Conservation (phyloP, 1,140 invertebrate species). For the Drosophila pseudoananassae region DNA sequence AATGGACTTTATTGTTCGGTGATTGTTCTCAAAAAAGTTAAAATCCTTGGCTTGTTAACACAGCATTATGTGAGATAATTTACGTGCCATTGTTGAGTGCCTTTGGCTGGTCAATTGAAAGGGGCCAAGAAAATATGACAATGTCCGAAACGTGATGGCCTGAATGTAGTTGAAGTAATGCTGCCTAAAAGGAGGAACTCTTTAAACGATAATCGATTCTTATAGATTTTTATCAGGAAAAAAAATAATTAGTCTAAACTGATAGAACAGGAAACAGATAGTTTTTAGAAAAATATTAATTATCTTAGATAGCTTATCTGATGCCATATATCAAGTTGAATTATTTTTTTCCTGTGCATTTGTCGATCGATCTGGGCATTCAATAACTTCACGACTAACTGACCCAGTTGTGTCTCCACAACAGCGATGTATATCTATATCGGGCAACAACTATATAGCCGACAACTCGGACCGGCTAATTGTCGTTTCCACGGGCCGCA, state of each 20-base stretch:
- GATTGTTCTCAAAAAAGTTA: slow-evolving; percentile 55
- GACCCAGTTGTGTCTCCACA: slow-evolving; percentile 69
- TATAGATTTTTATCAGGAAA: slow-evolving; percentile 10
- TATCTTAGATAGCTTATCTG: not conserved
- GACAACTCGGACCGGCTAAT: slow-evolving; percentile 67
- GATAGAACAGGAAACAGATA: not conserved
- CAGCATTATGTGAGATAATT: slow-evolving; percentile 62
- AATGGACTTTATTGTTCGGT: slow-evolving; percentile 22
- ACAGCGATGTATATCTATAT: slow-evolving; percentile 64
- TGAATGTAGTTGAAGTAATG: slow-evolving; percentile 56
- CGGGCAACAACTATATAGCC: slow-evolving; percentile 55
- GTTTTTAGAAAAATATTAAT: not conserved
- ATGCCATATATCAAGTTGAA: not conserved
- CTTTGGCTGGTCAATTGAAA: slow-evolving; percentile 47
- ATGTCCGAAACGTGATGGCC: slow-evolving; percentile 66
- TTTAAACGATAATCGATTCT: slow-evolving; percentile 19
- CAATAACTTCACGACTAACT: slow-evolving; percentile 36
- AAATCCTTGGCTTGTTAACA: slow-evolving; percentile 59
- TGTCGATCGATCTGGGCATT: slow-evolving; percentile 43
- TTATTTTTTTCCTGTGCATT: slow-evolving; percentile 24
- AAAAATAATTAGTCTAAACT: not conserved
- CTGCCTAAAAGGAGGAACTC: slow-evolving; percentile 21
- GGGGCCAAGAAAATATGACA: slow-evolving; percentile 33
- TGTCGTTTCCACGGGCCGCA: slow-evolving; percentile 62
- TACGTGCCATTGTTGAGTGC: slow-evolving; percentile 67